A percentile compares a stretch with the other conserved stretches of the same genome.
Evolutionary conservation across 2,888 invertebrate genomes (phyloP).

Genomic region (Timema podura): DNA sequence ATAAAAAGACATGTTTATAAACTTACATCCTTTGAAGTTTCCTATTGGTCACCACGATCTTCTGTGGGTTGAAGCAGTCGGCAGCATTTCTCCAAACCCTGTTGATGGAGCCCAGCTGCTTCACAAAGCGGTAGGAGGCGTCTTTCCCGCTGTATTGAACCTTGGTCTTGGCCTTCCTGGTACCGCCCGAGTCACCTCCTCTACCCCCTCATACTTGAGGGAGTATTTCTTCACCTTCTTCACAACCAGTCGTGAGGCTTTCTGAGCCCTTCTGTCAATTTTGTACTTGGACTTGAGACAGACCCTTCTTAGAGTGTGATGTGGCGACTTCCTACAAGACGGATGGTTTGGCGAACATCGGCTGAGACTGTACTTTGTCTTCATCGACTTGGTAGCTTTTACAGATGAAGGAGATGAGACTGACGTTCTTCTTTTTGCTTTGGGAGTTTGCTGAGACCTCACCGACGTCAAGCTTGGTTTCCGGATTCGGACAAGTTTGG

Average conservation of each 20-base stretch:
- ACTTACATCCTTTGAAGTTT: constrained; percentile 26
- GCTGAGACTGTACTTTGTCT: background rate
- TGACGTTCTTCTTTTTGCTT: too few relatives aligned
- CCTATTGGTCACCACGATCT: constrained; percentile 15
- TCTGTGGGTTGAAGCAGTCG: constrained; percentile 15
- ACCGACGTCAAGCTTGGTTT: too few relatives aligned
- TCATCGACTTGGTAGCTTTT: background rate
- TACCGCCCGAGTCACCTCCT: background rate
- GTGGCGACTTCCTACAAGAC: background rate
- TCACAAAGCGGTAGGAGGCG: background rate
- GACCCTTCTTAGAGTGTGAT: background rate
- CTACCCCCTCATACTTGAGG: constrained; percentile 16
- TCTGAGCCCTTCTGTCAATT: constrained; percentile 21
- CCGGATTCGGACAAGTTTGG: too few relatives aligned
- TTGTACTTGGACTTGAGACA: background rate
- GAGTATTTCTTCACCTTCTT: constrained; percentile 25
- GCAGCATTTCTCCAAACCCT: constrained; percentile 13
- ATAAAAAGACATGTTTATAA: background rate
- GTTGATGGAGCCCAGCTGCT: background rate
- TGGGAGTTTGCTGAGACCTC: too few relatives aligned
- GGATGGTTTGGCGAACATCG: background rate
- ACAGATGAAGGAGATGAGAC: background rate
- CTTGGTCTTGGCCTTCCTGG: background rate
- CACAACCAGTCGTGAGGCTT: constrained; percentile 8
- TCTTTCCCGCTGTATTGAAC: too few relatives aligned